These are phyloP conservation scores for Lochmaea crataegi DNA, from an alignment of 2,888 invertebrate species.

Conservation along the genomic window DNA sequence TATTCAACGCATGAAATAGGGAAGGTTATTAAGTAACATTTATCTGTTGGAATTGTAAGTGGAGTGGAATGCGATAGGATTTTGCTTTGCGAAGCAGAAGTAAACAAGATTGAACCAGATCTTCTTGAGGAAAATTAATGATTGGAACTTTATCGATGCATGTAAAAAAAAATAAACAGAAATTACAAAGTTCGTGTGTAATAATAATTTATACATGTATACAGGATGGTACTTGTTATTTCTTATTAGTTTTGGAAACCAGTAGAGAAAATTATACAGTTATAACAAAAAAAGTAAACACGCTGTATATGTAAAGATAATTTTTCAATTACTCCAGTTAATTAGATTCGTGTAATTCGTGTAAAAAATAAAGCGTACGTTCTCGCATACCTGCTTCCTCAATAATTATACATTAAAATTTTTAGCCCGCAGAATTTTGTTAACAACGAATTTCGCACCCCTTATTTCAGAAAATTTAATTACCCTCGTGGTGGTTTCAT, in stretches of 20 bases:
- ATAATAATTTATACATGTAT: no score
- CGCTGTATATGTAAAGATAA: not conserved
- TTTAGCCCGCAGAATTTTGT: no score
- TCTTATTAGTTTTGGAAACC: no score
- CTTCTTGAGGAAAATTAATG: slow-evolving; percentile 18
- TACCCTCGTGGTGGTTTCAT: slow-evolving; percentile 24
- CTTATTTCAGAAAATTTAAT: slow-evolving; percentile 17
- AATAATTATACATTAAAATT: no score
- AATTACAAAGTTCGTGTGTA: not conserved
- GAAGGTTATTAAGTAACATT: slow-evolving; percentile 11
- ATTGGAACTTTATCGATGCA: slow-evolving; percentile 13
- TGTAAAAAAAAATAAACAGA: not conserved
- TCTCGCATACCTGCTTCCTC: not conserved
- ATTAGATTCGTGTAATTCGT: not conserved
- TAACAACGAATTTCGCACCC: not conserved
- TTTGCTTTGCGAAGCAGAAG: slow-evolving; percentile 16
- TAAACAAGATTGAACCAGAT: slow-evolving; percentile 24
- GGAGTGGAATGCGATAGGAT: slow-evolving; percentile 19
- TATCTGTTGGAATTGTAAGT: slow-evolving; percentile 21
- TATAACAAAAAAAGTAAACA: no score
- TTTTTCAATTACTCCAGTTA: not conserved
- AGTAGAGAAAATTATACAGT: not conserved
- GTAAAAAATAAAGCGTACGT: not conserved
- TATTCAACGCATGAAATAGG: no score
- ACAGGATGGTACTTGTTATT: no score